Evolutionary conservation across 2,888 invertebrate species (phyloP), one percentile per base, ranked within the genome.

Genomic region (Gonocerus acuteangulatus): DNA sequence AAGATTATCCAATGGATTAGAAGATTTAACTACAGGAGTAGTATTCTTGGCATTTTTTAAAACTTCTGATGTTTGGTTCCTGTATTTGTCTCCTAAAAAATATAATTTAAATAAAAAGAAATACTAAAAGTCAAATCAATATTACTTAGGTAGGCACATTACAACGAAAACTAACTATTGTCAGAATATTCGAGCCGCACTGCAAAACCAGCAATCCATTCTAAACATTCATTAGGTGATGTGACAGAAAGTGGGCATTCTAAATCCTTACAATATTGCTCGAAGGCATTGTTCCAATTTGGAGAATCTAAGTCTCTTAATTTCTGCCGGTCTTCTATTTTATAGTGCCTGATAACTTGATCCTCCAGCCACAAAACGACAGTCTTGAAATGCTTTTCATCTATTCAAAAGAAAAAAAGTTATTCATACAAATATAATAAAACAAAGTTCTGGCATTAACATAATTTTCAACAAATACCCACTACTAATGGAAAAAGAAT

Each of bases 351-450:
- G 67, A 96, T 92, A 75, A 91, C 92, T 73, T 93, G 92, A 72
- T 93, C 90, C 75, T 96, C 96, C 59, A 96, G 73, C 96, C 95
- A 96, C 1, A 88, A 75, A 19, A 95, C 80, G 21, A 92, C 78
- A 71, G 85, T 87, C 52, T 89, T 82, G 71, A 90, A 87, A 70
- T 87, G 84, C 65, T 81, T 82, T 68, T 84, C 82, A 77, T 93
- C 95, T 95, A 73, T 2, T 77, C 77, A 66, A 63, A 60, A 63
- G 48, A 52, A 9, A 52, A 62, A 44, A 45, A 34, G 16, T 13
- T 34, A 23, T 22, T 22, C 15, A 23, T 27, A 18, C 19, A 23
- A 19, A 21, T 36, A n/a, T 48, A 2, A 47, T 11, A 47, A 21
- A 56, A 39, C 21, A 59, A n/a, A 21, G 49, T 21, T 34, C 13